phyloP scores from a whole-genome alignment of 2,113 vertebrate species.

The Melanocharis versteri region DNA sequence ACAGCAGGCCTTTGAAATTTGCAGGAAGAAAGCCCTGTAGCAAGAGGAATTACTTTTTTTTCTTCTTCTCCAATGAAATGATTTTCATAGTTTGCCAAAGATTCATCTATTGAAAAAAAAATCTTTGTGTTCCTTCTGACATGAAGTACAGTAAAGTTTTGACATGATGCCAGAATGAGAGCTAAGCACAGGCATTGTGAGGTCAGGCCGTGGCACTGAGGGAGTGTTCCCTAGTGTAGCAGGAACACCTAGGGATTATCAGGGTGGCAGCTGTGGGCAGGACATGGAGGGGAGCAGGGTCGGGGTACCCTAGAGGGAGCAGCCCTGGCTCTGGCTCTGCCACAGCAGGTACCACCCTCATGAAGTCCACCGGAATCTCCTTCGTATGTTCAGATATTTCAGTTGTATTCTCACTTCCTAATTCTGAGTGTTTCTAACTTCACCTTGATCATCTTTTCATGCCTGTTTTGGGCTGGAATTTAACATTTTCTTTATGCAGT shows the following conservation, averaged over 20 bases:
- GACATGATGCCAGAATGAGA: neutral
- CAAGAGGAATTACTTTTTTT: neutral
- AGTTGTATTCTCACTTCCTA: neutral
- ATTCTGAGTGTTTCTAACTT: neutral
- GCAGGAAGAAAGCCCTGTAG: slow-evolving; percentile 10
- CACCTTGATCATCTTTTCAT: neutral
- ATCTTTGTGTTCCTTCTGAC: neutral
- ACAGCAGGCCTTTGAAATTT: slow-evolving; percentile 37
- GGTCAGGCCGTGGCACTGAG: neutral
- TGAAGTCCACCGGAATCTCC: accelerated
- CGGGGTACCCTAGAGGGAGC: neutral
- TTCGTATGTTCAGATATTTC: neutral
- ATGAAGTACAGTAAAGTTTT: neutral
- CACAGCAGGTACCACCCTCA: neutral
- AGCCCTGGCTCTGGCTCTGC: neutral
- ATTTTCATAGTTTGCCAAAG: slow-evolving; percentile 16
- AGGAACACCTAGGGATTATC: neutral
- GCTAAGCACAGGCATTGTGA: neutral
- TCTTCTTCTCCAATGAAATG: neutral
- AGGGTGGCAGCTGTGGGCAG: accelerated
- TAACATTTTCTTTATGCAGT: neutral
- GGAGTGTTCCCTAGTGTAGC: neutral
- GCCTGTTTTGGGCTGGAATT: neutral
- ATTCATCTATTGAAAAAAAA: neutral
- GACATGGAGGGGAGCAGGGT: accelerated